Base-by-base conservation (phyloP, 2,797 vertebrate species). In the Danio jaintianensis region DNA sequence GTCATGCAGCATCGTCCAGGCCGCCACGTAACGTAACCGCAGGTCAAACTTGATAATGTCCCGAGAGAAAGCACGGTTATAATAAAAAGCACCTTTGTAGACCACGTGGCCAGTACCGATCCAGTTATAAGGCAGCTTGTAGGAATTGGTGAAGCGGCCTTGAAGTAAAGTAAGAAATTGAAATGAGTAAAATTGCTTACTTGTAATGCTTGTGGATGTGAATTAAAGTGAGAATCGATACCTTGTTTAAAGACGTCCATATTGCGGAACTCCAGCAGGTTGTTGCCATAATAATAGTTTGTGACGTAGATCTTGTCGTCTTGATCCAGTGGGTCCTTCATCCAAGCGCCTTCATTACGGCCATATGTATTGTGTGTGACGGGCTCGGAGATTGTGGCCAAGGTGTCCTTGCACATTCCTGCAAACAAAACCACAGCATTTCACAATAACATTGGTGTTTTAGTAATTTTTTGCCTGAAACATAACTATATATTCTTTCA, bases 101-200 rank as follows among this genome's bases (percentile, higher is more conserved):
- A 99, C 95, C 36, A 96, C 97, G 0, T 99, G 98, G 5, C 98
- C 97, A 0, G 98, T 99, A 80, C 98, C 98, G 0, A 97, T 97
- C 98, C 98, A 99, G 92, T 95, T 96, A 87, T 99, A 99, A 0
- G 98, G 97, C 66, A 99, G 96, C 90, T 99, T 99, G 92, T 98
- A 98, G 42, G 96, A 97, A 84, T 97, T 99, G 86, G 96, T 98
- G 91, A 94, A 96, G 82, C 96, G 97, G 71, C 97, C 98, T 99
- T 45, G 52, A 73, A 64, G 15, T 15, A 10, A 20, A 50, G 5
- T 45, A 16, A 20, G 8, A 59, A 8, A 56, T 10, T 2, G 3
- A 47, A 45, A 68, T 3, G 16, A 50, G 61, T n/a, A 63, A 47
- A 13, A 29, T 38, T 64, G n/a, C 22, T 67, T 20, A 18, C 61